Evolutionary conservation across 2,113 vertebrate genomes (phyloP).

Genomic region (Lophotis ruficrista): DNA sequence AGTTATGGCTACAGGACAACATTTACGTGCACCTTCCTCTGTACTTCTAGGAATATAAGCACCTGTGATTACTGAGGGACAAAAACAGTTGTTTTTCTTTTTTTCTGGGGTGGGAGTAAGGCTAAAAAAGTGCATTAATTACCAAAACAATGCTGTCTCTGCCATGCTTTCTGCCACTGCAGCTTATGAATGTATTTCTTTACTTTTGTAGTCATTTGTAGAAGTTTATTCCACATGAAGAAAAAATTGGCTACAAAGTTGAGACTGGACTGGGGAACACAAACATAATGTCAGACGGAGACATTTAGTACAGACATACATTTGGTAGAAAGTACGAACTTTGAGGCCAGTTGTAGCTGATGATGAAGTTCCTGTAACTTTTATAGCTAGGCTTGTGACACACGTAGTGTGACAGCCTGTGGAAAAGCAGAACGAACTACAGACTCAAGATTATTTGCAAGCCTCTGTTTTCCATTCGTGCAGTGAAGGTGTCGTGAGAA

Average conservation of each 20-base stretch:
- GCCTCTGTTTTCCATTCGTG: not conserved
- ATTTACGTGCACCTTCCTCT: not conserved
- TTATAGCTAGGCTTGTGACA: not conserved
- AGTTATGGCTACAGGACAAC: not conserved
- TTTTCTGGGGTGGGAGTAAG: not conserved
- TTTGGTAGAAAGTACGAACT: not conserved
- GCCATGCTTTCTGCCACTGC: not conserved
- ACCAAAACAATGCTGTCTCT: not conserved
- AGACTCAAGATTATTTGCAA: not conserved
- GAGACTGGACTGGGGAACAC: not conserved
- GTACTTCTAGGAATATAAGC: not conserved
- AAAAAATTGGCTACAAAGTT: not conserved
- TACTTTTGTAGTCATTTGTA: not conserved
- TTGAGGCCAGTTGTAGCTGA: not conserved
- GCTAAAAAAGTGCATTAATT: not conserved
- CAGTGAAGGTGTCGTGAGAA: not conserved
- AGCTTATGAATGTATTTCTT: not conserved
- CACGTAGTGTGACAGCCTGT: rapidly evolving
- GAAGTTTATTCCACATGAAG: not conserved
- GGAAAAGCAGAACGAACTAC: not conserved
- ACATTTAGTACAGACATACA: not conserved
- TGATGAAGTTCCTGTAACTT: not conserved
- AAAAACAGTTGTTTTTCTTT: not conserved
- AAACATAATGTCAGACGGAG: not conserved
- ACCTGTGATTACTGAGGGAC: not conserved